Evolutionary conservation across 2,888 invertebrate genomes (phyloP).

Genomic region (Lithophane ornitopus): DNA sequence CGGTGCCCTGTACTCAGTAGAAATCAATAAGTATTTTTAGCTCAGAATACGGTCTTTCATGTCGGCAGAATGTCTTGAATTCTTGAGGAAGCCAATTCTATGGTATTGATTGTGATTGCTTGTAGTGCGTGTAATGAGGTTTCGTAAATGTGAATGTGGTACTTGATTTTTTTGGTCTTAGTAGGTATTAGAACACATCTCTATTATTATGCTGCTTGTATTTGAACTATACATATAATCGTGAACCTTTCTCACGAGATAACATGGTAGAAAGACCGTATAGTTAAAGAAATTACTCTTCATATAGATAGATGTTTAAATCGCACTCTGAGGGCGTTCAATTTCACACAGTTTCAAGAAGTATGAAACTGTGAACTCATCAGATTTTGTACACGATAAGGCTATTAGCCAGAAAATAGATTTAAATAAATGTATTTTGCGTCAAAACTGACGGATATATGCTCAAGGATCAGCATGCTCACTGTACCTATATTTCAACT

Average conservation of each 20-base stretch:
- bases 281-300: neutral
- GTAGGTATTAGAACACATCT: neutral
- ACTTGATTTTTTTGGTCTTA: neutral
- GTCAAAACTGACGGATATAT: no score
- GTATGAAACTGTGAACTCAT: neutral
- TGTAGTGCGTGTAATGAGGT: conserved; percentile 25
- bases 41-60: conserved; percentile 23
- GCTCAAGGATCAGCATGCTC: no score
- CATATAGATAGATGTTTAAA: neutral
- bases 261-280: neutral
- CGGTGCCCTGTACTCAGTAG: conserved; percentile 20
- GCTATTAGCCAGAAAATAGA: neutral
- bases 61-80: conserved; percentile 27
- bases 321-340: neutral
- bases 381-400: neutral
- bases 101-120: conserved; percentile 16
- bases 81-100: conserved; percentile 27
- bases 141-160: neutral
- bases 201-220: neutral
- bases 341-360: neutral
- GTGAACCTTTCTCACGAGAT: neutral
- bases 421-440: neutral
- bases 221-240: neutral
- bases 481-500: no score
- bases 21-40: conserved; percentile 62